Base-by-base conservation (phyloP, 2,888 invertebrate species). In the Diaphora mendica region DNA sequence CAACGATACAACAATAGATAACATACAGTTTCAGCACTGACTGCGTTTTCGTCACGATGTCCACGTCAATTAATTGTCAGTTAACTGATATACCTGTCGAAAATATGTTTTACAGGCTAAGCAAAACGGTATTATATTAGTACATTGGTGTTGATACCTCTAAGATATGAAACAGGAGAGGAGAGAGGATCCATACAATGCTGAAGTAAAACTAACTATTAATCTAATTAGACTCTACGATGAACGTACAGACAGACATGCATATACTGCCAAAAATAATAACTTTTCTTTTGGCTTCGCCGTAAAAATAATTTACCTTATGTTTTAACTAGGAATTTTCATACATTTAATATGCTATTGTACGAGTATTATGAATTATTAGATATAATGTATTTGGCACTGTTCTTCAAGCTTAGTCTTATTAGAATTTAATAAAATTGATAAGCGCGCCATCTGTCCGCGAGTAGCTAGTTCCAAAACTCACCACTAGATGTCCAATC, bases 381-480 rank as follows among this genome's bases (percentile, higher is more conserved):
- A 48, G 11, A 1, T 23, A 33, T 17, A 48, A 9, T 33, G 20
- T 30, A 68, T 26, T 30, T 8, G 35, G 2, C 23, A n/a, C n/a
- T 42, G 5, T n/a, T 26, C 42, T 17, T 7, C 7, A n/a, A 65
- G 4, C 15, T 39, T 35, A 39, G 11, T 23, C 65, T 13, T n/a
- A 11, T 39, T 15, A 3, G 35, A 64, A 65, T 23, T 5, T 2
- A 33, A 1, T 11, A 23, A 48, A 48, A 67, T 30, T 77, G 33
- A 44, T 15, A 71, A 82, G 73, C 89, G 88, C 89, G 92, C 90
- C 94, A 91, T 86, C 93, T 93, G 80, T 79, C 65, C 78, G 77
- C 67, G 90, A 92, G 91, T 93, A 91, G 93, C 91, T 87, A 84
- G 85, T 91, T 90, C 84, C 4, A 67, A 65, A 74, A 68, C 73